phyloP scores from a whole-genome alignment of 2,113 vertebrate genomes.

The Casuarius casuarius region DNA sequence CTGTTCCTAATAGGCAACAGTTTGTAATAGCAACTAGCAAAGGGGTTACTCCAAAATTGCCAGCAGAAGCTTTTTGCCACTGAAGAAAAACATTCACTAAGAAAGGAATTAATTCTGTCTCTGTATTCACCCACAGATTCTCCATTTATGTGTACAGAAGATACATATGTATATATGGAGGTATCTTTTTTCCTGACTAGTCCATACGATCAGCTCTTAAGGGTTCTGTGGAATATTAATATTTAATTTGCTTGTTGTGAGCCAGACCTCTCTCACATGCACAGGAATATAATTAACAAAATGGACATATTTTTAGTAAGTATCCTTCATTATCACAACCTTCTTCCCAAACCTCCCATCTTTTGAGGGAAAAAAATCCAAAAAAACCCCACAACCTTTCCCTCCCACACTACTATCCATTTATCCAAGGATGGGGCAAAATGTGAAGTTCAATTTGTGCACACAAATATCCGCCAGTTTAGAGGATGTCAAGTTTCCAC shows the following conservation, averaged over 20 bases:
- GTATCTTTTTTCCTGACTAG: neutral
- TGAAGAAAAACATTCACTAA: neutral
- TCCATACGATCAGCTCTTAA: neutral
- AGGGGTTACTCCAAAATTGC: neutral
- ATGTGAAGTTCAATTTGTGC: neutral
- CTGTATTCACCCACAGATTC: neutral
- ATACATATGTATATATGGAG: rapidly evolving
- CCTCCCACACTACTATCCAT: no score
- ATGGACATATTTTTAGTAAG: neutral
- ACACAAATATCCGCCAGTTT: neutral
- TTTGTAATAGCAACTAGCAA: neutral
- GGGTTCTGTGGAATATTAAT: neutral
- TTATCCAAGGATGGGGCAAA: neutral
- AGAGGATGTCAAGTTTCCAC: neutral
- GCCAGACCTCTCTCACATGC: neutral
- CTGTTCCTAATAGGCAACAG: neutral
- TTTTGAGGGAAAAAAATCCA: neutral
- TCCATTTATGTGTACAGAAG: neutral
- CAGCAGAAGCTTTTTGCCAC: neutral
- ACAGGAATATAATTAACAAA: constrained; percentile 5
- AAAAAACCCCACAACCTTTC: neutral
- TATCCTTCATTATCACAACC: neutral
- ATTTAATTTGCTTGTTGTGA: neutral
- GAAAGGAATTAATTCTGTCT: neutral
- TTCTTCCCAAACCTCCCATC: neutral